A percentile compares a stretch with the other conserved stretches of the same genome.
Evolutionary conservation across 1,140 invertebrate species (phyloP).

Genomic region (Aphidius ervi): DNA sequence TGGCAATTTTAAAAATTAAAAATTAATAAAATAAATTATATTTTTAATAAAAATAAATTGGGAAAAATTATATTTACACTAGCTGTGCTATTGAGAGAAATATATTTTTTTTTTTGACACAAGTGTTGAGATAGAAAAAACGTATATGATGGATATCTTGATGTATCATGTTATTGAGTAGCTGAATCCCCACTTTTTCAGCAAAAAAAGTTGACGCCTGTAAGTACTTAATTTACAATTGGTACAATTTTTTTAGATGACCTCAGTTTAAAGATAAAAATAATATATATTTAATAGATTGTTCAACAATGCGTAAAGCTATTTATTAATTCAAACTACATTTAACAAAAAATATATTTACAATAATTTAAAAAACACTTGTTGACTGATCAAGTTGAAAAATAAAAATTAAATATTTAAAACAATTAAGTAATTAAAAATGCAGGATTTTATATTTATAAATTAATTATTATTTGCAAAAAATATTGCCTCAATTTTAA

Average conservation of each 20-base stretch:
- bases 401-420: too few species aligned
- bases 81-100: too few species aligned
- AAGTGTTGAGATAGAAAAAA: neutral
- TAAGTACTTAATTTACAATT: slow-evolving; percentile 40
- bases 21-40: neutral
- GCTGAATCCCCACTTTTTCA: slow-evolving; percentile 28
- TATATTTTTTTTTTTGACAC: neutral
- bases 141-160: neutral
- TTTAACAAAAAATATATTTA: too few species aligned
- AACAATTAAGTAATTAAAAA: too few species aligned
- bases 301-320: too few species aligned
- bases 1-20: too few species aligned
- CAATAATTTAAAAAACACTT: too few species aligned
- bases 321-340: too few species aligned
- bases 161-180: slow-evolving; percentile 23
- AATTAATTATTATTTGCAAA: too few species aligned
- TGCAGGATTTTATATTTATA: too few species aligned
- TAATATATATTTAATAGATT: neutral
- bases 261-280: slow-evolving; percentile 22
- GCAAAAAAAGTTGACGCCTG: slow-evolving; percentile 22
- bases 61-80: neutral
- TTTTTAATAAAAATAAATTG: slow-evolving; percentile 6
- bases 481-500: too few species aligned
- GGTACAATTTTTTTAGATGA: slow-evolving; percentile 36
- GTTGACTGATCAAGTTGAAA: too few species aligned